Percentiles rank a stretch among this genome's conserved stretches.
Conservation (phyloP, 37 sponge, comb jelly and placozoan genomes). For the Axinella damicornis region DNA sequence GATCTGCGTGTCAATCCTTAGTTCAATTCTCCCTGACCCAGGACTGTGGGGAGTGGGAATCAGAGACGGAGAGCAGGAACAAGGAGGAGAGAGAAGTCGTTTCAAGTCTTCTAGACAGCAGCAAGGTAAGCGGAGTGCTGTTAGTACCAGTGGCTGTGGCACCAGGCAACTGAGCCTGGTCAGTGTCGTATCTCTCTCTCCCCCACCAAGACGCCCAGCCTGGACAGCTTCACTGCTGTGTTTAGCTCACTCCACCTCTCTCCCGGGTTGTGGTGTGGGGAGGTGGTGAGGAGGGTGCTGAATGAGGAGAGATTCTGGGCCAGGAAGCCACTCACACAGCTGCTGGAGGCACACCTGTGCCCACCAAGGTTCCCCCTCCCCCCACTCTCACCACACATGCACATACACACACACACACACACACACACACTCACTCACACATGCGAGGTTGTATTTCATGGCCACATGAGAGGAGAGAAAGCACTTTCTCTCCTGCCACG, state of each 20-base stretch:
- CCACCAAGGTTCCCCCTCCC: slow-evolving; percentile 5
- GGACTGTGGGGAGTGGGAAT: neutral
- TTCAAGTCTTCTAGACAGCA: neutral
- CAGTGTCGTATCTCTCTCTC: no score
- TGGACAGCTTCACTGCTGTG: neutral
- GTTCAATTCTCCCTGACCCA: neutral
- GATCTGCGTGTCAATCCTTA: no score
- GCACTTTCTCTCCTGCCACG: no score
- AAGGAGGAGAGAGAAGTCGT: neutral
- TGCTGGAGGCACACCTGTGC: neutral
- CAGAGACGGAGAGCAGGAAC: neutral
- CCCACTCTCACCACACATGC: neutral
- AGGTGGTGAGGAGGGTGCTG: slow-evolving; percentile 6
- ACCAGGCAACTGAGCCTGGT: neutral
- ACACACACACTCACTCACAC: neutral
- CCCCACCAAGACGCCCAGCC: slow-evolving; percentile 14
- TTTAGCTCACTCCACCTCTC: neutral
- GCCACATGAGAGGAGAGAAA: no score
- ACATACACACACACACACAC: neutral
- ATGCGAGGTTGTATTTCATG: no score
- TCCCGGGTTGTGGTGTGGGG: neutral
- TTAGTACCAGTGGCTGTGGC: neutral
- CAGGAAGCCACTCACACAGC: neutral
- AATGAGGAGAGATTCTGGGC: slow-evolving; percentile 10
- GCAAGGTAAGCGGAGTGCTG: neutral